Conservation (phyloP, 1,140 invertebrate species). For the Pissodes strobi region DNA sequence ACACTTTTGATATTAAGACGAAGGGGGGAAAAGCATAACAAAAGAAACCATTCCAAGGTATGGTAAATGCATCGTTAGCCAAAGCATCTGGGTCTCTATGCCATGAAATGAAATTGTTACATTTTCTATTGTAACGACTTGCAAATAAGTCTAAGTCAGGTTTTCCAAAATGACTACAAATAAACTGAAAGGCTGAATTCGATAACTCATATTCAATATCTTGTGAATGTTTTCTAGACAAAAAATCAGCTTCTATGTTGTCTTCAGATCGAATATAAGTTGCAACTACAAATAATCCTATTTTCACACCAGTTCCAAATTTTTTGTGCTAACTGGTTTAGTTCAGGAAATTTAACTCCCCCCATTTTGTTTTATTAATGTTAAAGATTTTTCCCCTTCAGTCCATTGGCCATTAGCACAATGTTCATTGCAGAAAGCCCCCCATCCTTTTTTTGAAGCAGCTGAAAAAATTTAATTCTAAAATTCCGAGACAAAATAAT, state of each 20-base stretch:
- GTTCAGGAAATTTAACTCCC: constrained; percentile 28
- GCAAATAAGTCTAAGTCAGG: constrained; percentile 46
- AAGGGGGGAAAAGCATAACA: constrained; percentile 48
- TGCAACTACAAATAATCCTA: constrained; percentile 37
- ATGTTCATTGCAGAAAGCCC: background rate
- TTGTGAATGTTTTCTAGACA: constrained; percentile 30
- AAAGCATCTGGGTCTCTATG: constrained; percentile 43
- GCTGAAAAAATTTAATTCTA: constrained; percentile 2
- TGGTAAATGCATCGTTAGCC: constrained; percentile 43
- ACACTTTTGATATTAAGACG: too few relatives aligned
- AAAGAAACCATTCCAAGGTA: constrained; percentile 35
- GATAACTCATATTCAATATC: constrained; percentile 35
- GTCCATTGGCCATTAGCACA: background rate
- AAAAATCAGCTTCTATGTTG: constrained; percentile 37
- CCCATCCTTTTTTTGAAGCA: constrained; percentile 7
- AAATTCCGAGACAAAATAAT: background rate
- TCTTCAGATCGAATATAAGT: constrained; percentile 40
- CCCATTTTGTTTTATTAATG: constrained; percentile 39
- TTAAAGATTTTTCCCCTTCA: background rate
- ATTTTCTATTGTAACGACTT: constrained; percentile 41
- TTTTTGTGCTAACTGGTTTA: constrained; percentile 29
- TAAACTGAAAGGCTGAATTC: constrained; percentile 3
- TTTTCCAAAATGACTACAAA: constrained; percentile 22
- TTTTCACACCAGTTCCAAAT: constrained; percentile 42
- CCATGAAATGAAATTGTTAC: constrained; percentile 35